Conservation (phyloP, 2,113 vertebrate species). For the Clarias gariepinus region DNA sequence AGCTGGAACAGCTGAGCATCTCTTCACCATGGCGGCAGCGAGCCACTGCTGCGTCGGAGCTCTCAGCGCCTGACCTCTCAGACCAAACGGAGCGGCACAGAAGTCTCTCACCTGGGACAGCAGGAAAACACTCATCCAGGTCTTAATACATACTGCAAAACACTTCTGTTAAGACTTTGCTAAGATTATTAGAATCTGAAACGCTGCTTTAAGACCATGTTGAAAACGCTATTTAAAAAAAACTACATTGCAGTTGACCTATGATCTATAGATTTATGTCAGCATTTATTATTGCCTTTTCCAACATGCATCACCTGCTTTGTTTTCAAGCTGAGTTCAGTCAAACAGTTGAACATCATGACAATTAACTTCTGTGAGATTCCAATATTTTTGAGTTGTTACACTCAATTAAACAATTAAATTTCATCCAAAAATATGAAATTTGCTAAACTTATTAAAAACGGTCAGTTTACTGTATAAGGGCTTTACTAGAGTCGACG, state of each 20-base stretch:
- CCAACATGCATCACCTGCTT: neutral
- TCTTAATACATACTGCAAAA: neutral
- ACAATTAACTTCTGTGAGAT: neutral
- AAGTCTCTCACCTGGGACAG: slow-evolving; percentile 68
- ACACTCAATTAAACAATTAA: neutral
- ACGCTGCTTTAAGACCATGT: no score
- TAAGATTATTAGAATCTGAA: no score
- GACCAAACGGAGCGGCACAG: slow-evolving; percentile 88
- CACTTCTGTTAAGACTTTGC: neutral
- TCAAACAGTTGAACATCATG: neutral
- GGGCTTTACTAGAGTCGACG: neutral
- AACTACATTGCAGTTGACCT: neutral
- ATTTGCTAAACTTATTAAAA: neutral
- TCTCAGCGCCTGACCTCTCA: slow-evolving; percentile 63
- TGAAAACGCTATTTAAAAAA: no score
- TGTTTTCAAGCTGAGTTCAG: neutral
- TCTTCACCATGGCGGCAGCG: slow-evolving; percentile 74
- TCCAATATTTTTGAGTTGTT: neutral
- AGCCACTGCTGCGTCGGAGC: slow-evolving; percentile 50
- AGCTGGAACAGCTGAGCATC: slow-evolving; percentile 80
- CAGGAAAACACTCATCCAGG: slow-evolving; percentile 18
- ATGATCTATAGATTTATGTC: neutral
- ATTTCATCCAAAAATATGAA: neutral
- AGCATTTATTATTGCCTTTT: neutral
- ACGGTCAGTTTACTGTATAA: no score